Percentiles rank a stretch among this genome's conserved stretches.
Conservation (phyloP, 2,113 vertebrate genomes). For the Collichthys lucidus region DNA sequence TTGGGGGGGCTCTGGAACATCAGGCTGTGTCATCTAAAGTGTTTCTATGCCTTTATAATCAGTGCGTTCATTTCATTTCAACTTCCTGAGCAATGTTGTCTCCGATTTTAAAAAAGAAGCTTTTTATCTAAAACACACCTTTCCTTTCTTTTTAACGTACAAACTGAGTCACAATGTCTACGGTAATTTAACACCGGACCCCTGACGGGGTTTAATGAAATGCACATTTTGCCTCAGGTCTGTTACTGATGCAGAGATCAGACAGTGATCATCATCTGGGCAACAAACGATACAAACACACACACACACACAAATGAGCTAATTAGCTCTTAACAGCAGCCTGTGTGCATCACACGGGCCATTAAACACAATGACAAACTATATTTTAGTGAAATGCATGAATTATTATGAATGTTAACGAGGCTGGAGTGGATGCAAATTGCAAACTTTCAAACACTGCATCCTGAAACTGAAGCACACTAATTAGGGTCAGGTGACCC, state of each 20-base stretch:
- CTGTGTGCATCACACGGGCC: background rate
- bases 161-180: background rate
- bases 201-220: slow-evolving; percentile 22
- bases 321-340: background rate
- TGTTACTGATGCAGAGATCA: slow-evolving; percentile 5
- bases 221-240: background rate
- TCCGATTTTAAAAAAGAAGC: too few relatives aligned
- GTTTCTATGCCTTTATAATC: background rate
- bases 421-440: background rate
- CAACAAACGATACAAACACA: background rate
- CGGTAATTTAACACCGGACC: slow-evolving; percentile 11
- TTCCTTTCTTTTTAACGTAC: background rate
- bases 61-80: background rate
- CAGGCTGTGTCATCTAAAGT: background rate
- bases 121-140: slow-evolving; percentile 8
- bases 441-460: too few relatives aligned
- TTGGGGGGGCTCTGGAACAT: slow-evolving; percentile 1
- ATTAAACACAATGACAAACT: background rate
- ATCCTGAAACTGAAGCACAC: background rate
- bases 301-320: too few relatives aligned
- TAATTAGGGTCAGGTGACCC: background rate
- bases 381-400: background rate
- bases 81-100: slow-evolving; percentile 27
- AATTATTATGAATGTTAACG: background rate
- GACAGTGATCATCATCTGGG: background rate